Conservation (phyloP, 2,888 invertebrate species). For the Leucania comma region DNA sequence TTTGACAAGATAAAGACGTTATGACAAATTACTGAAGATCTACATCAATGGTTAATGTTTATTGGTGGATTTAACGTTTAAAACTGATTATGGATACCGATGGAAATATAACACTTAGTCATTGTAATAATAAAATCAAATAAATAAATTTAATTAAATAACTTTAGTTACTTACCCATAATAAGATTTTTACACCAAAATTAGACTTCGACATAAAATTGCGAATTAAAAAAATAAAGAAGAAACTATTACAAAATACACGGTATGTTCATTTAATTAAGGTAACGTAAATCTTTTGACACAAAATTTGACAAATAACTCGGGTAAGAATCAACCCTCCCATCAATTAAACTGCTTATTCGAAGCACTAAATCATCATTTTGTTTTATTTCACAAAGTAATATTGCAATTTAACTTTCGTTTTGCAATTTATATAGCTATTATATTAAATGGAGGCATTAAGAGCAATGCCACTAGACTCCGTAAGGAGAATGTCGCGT, state of each 20-base stretch:
- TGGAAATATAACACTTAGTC: too few relatives aligned
- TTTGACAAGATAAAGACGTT: conserved; percentile 75
- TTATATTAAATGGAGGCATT: conserved; percentile 69
- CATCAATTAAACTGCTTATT: conserved; percentile 49
- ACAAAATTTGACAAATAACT: conserved; percentile 49
- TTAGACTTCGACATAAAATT: too few relatives aligned
- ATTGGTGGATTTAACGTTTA: conserved; percentile 28
- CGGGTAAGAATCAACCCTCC: conserved; percentile 20
- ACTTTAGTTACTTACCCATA: too few relatives aligned
- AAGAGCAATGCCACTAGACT: conserved; percentile 68
- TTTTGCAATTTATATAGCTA: conserved; percentile 62
- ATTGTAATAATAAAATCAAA: too few relatives aligned
- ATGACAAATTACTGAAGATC: conserved; percentile 77
- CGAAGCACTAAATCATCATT: conserved; percentile 48
- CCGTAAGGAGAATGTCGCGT: conserved; percentile 71
- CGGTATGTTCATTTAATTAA: conserved; percentile 17
- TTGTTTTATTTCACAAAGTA: conserved; percentile 60
- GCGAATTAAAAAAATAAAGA: neutral
- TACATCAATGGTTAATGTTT: conserved; percentile 54
- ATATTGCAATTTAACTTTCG: conserved; percentile 67
- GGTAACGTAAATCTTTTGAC: conserved; percentile 34
- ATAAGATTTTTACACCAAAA: neutral
- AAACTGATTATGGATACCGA: neutral
- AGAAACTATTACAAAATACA: neutral
- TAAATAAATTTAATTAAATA: neutral